Evolutionary conservation across 2,888 invertebrate genomes (phyloP), one percentile per base, ranked within the genome.

Genomic region (Beris morrisii): DNA sequence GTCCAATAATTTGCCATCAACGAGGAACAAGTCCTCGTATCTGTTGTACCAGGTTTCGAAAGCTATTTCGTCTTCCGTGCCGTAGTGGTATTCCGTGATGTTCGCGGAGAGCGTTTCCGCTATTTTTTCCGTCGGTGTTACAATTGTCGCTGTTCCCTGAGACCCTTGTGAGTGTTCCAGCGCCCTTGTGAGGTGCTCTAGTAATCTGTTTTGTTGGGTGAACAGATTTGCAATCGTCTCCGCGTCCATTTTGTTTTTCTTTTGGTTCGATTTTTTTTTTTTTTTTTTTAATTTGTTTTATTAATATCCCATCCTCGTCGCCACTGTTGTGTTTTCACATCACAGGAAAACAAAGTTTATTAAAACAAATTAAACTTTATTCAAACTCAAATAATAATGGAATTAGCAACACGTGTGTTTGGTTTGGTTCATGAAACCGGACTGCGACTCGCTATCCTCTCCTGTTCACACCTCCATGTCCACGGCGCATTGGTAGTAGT

Each of bases 61-160:
- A 32, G 22, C 22, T 4, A 15, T 13, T 13, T 15, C 13, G 6
- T 52, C 11, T 52, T 52, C 22, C 22, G 52, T 5, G 12, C 12
- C 15, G 46, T 46, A 46, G 5, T 5, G 12, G 12, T 9, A 46
- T 15, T 46, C 12, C 46, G 3, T 15, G 5, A 2, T 46, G 5
- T 5, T 12, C 12, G 46, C 46, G 12, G 46, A 12, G 5, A 46
- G 12, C 15, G 46, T 12, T 12, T 46, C 12, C 46, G 12, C 5
- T 46, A 32, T 7, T 4, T 9, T 9, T 46, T 46, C 46, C n/a
- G n/a, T 15, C n/a, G 46, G 15, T 46, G 5, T 46, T 46, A 13
- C 76, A 83, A 5, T 46, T 12, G n/a, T 12, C 46, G 9, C 12
- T 46, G 46, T 15, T 12, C 12, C 12, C 12, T 46, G n/a, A n/a